A percentile compares a stretch with the other conserved stretches of the same genome.
Evolutionary conservation across 2,797 vertebrate genomes (phyloP).

Genomic region (Hephaestus fuliginosus): DNA sequence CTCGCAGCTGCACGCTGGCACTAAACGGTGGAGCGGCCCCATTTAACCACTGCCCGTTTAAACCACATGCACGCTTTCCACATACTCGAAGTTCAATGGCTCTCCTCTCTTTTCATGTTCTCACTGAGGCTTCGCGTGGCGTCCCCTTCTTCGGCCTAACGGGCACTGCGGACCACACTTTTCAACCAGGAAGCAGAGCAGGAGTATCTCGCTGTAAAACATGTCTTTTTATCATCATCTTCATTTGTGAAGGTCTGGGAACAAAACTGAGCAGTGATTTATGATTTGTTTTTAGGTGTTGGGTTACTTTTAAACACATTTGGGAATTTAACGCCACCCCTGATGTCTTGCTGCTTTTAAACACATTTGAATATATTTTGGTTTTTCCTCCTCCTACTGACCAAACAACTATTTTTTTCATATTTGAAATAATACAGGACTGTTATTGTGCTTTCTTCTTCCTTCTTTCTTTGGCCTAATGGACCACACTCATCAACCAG

Average conservation of each 20-base stretch:
- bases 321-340: no score
- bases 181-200: background rate
- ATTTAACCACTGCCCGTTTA: constrained; percentile 9
- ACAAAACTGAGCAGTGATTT: background rate
- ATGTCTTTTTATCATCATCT: background rate
- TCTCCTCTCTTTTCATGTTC: constrained; percentile 27
- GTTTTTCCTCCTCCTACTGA: background rate
- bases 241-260: background rate
- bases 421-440: background rate
- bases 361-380: background rate
- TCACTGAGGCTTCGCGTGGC: background rate
- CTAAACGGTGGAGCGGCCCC: background rate
- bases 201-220: background rate
- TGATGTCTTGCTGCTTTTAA: background rate
- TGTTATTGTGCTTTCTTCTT: background rate
- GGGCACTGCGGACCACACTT: background rate
- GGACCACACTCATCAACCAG: no score
- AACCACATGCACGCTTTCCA: constrained; percentile 53
- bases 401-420: background rate
- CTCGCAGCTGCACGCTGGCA: constrained; percentile 49
- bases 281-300: background rate
- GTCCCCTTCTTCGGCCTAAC: background rate
- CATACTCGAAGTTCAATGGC: constrained; percentile 22
- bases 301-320: no score
- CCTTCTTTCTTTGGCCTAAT: no score